Percentiles rank a stretch among this genome's conserved stretches.
Evolutionary conservation across 2,888 invertebrate genomes (phyloP).

Genomic region (Melanchra persicariae): DNA sequence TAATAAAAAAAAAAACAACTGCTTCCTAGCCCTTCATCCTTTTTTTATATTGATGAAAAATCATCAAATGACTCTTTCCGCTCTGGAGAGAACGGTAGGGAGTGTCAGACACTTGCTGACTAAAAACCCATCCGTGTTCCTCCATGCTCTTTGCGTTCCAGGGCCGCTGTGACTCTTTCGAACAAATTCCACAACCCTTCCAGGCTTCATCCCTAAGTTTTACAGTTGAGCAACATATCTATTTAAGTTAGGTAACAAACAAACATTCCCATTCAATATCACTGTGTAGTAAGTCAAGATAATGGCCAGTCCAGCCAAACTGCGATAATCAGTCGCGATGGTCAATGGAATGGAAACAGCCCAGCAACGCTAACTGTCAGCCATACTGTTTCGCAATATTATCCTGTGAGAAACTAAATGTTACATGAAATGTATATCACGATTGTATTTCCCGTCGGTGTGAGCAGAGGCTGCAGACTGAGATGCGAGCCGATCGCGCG

Average conservation of each 20-base stretch:
- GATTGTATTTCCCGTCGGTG: neutral
- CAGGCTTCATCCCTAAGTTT: neutral
- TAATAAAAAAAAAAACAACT: no score
- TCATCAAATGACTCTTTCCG: no score
- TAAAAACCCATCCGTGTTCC: no score
- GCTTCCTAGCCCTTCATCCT: no score
- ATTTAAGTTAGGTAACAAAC: no score
- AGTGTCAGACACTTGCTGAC: no score
- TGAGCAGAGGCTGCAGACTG: neutral
- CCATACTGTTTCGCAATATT: neutral
- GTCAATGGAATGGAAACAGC: constrained; percentile 21
- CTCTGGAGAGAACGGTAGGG: no score
- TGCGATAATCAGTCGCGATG: constrained; percentile 20
- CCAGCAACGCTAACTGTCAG: constrained; percentile 18
- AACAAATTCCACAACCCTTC: no score
- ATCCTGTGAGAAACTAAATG: constrained; percentile 5
- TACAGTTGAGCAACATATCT: neutral
- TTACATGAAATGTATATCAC: neutral
- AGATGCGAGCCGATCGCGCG: no score
- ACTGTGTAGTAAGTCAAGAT: neutral
- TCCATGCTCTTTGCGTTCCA: no score
- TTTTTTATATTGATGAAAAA: no score
- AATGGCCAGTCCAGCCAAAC: constrained; percentile 22
- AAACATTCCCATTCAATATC: constrained; percentile 1
- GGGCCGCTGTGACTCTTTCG: no score